phyloP scores from a whole-genome alignment of 30 jellyfish, hydroid and myxozoan species.

The Cassiopea xamachana region DNA sequence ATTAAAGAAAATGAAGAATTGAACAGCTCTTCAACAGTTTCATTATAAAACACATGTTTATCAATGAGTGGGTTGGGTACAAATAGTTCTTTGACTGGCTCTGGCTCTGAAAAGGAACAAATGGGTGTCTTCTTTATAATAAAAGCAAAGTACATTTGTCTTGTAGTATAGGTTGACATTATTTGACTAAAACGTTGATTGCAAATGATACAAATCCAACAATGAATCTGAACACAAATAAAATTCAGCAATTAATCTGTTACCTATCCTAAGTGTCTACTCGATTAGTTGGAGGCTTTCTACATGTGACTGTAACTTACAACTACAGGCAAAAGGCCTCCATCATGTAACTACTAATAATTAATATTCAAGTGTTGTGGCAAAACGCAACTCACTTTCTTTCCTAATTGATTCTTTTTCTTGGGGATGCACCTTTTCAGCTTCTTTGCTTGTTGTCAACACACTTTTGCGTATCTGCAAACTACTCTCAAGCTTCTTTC shows the following conservation, averaged over 20 bases:
- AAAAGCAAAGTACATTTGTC: not conserved
- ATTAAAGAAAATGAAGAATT: conserved; percentile 18
- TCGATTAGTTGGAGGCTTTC: not conserved
- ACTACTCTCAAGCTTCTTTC: not conserved
- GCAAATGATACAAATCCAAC: not conserved
- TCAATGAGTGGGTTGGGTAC: conserved; percentile 13
- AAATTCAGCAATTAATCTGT: not conserved
- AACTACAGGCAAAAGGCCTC: not conserved
- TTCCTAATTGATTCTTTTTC: not conserved
- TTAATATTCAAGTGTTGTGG: not conserved
- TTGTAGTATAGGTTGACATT: not conserved
- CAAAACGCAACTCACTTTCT: not conserved
- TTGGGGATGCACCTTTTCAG: not conserved
- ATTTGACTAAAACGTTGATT: not conserved
- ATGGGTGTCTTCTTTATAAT: not conserved
- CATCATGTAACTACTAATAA: not conserved
- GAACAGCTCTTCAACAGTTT: not conserved
- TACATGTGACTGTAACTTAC: not conserved
- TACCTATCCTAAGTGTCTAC: not conserved
- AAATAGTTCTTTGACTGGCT: not conserved
- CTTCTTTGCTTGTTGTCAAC: not conserved
- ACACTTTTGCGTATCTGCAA: not conserved
- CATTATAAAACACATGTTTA: not conserved
- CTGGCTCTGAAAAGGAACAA: not conserved
- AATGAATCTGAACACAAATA: not conserved